Percentiles rank a stretch among this genome's conserved stretches.
Evolutionary conservation across 2,888 invertebrate species (phyloP).

Genomic region (Lordiphosa fenestrarum): DNA sequence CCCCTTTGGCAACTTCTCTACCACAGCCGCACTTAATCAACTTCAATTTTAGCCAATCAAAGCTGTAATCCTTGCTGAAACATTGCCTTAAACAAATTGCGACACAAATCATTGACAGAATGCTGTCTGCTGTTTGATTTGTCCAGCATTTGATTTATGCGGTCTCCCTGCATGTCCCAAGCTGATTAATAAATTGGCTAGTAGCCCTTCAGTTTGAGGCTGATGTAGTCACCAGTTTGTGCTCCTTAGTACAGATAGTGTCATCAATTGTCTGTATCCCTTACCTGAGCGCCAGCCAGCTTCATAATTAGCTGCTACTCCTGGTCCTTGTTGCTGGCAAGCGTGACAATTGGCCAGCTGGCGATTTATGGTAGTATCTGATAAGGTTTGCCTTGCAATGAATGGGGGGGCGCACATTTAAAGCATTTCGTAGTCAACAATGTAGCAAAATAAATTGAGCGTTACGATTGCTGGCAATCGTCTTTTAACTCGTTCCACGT

Average conservation of each 20-base stretch:
- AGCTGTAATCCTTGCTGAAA: neutral
- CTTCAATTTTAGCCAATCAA: neutral
- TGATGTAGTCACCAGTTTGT: slow-evolving; percentile 22
- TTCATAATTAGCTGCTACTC: slow-evolving; percentile 55
- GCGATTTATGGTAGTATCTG: slow-evolving; percentile 49
- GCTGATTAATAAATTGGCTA: slow-evolving; percentile 50
- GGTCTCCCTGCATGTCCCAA: slow-evolving; percentile 16
- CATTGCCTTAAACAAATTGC: neutral
- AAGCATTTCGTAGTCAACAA: slow-evolving; percentile 40
- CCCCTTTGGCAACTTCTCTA: too few species aligned
- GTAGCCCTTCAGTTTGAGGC: slow-evolving; percentile 20
- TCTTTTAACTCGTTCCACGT: slow-evolving; percentile 51
- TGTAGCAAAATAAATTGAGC: slow-evolving; percentile 65
- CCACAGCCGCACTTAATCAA: neutral
- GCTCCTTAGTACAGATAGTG: slow-evolving; percentile 4
- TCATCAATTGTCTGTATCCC: slow-evolving; percentile 37
- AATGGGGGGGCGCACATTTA: neutral
- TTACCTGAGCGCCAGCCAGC: slow-evolving; percentile 22
- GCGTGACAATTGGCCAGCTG: slow-evolving; percentile 48
- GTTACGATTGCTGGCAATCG: slow-evolving; percentile 59
- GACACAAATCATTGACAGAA: slow-evolving; percentile 1
- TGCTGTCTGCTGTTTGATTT: slow-evolving; percentile 1
- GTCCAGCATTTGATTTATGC: slow-evolving; percentile 4
- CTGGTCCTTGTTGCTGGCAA: slow-evolving; percentile 12
- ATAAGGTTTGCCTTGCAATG: slow-evolving; percentile 14